Percentiles rank a stretch among this genome's conserved stretches.
These are phyloP conservation scores for Homarus gammarus DNA, from an alignment of 2,888 invertebrate species.

Conservation along the genomic window DNA sequence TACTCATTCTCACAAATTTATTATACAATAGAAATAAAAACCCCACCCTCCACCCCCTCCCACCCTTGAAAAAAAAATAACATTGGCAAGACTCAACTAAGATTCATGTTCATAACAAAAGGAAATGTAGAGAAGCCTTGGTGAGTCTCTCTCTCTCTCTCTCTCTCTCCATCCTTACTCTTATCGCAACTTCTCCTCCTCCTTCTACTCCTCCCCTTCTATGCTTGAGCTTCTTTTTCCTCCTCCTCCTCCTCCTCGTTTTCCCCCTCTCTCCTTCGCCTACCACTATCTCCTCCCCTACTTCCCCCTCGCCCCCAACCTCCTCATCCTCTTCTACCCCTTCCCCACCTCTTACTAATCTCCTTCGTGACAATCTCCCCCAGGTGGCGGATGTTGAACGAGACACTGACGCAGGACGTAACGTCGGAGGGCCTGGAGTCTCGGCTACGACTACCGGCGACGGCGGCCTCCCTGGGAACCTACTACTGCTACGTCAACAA, in stretches of 20 bases:
- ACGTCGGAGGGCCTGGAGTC: conserved; percentile 82
- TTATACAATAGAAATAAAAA: no score
- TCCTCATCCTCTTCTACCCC: not conserved
- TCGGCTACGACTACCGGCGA: conserved; percentile 84
- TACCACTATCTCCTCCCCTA: not conserved
- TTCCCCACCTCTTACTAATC: not conserved
- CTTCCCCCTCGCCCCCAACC: conserved; percentile 1
- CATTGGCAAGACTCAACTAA: no score
- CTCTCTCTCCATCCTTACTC: no score
- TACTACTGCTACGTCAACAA: conserved; percentile 93
- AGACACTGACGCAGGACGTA: conserved; percentile 87
- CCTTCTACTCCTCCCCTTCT: not conserved
- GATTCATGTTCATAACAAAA: no score
- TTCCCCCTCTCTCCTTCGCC: not conserved
- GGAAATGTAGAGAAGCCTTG: no score
- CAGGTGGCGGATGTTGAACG: conserved; percentile 88
- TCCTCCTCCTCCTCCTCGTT: not conserved
- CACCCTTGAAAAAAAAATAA: no score
- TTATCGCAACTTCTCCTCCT: not conserved
- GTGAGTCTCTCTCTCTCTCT: not conserved
- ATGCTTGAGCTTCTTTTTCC: not conserved
- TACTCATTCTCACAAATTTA: no score
- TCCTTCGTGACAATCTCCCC: no score
- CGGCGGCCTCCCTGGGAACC: conserved; percentile 85
- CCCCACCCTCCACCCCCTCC: no score